A percentile compares a stretch with the other conserved stretches of the same genome.
Conservation (phyloP, 2,888 invertebrate genomes). For the Rhagium mordax region DNA sequence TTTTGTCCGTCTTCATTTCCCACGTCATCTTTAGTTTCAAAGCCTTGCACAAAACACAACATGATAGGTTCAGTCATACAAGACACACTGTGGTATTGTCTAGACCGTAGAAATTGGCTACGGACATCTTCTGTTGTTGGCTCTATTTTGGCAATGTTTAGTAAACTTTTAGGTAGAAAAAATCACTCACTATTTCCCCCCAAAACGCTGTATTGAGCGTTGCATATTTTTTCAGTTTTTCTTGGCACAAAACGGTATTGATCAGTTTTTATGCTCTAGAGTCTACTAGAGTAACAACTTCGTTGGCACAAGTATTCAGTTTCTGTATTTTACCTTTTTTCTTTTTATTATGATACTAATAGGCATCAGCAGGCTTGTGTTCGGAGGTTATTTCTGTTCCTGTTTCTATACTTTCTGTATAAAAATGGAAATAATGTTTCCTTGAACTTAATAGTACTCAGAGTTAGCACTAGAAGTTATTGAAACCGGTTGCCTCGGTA, state of each 20-base stretch:
- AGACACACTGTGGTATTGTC: conserved; percentile 53
- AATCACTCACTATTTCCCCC: background rate
- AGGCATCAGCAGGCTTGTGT: background rate
- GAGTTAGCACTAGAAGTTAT: background rate
- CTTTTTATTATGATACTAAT: background rate
- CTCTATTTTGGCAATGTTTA: conserved; percentile 33
- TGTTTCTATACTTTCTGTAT: background rate
- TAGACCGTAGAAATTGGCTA: conserved; percentile 33
- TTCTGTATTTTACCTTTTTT: no score
- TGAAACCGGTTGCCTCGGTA: background rate
- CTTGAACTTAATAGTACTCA: background rate
- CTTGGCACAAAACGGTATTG: background rate
- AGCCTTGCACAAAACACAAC: conserved; percentile 81
- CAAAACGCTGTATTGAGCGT: background rate
- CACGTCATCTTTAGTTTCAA: conserved; percentile 70
- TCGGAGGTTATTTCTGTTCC: no score
- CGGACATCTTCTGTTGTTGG: conserved; percentile 36
- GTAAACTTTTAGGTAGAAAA: background rate
- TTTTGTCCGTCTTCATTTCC: conserved; percentile 54
- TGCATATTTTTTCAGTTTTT: background rate
- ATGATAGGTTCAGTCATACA: conserved; percentile 66
- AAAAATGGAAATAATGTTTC: background rate
- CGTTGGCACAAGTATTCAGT: background rate
- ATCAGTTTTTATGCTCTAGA: no score
- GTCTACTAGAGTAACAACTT: no score